Percentiles rank a stretch among this genome's conserved stretches.
phyloP scores from a whole-genome alignment of 1,140 invertebrate species.

The Papilio machaon region DNA sequence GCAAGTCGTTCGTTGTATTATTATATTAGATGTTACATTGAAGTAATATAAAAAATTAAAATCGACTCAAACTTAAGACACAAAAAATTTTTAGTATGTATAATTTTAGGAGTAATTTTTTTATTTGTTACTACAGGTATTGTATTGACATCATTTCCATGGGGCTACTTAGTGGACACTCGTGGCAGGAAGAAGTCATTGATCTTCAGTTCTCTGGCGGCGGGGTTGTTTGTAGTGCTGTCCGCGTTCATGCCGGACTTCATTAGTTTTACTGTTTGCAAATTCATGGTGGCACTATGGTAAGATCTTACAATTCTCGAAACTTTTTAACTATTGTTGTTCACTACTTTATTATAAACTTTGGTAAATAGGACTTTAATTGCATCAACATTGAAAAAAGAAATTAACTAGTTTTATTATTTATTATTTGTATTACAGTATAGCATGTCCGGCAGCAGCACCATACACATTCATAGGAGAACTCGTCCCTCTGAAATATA shows the following conservation, averaged over 20 bases:
- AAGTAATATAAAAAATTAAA: no score
- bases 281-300: slow-evolving; percentile 64
- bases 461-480: slow-evolving; percentile 73
- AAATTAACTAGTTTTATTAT: neutral
- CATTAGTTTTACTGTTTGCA: slow-evolving; percentile 62
- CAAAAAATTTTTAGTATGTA: no score
- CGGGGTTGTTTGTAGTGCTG: slow-evolving; percentile 53
- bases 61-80: no score
- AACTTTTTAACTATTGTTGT: no score
- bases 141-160: slow-evolving; percentile 69
- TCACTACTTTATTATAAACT: neutral
- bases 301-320: slow-evolving; percentile 45
- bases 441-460: slow-evolving; percentile 68
- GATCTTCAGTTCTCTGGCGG: slow-evolving; percentile 55
- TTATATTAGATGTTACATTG: no score
- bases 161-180: slow-evolving; percentile 73
- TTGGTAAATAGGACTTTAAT: neutral
- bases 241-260: slow-evolving; percentile 71
- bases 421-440: slow-evolving; percentile 50
- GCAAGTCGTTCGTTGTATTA: no score
- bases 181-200: slow-evolving; percentile 62
- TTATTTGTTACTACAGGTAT: slow-evolving; percentile 56
- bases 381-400: neutral
- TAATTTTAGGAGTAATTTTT: neutral
- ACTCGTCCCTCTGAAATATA: slow-evolving; percentile 61